Evolutionary conservation across 2,888 invertebrate genomes (phyloP).

Genomic region (Synanthedon vespiformis): DNA sequence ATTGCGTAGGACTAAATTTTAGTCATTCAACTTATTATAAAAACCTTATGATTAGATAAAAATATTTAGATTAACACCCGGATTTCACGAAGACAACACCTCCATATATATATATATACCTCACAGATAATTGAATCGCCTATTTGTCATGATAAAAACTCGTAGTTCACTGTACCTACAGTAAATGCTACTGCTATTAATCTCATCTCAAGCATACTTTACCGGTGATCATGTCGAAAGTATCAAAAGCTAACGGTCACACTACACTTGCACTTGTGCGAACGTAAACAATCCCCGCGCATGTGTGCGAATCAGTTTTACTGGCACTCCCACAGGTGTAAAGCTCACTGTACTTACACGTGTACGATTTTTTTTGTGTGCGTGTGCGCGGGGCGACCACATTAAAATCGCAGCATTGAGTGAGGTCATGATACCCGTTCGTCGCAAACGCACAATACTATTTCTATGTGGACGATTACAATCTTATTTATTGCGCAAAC

Average conservation of each 20-base stretch:
- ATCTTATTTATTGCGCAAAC: not conserved
- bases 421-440: not conserved
- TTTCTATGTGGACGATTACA: not conserved
- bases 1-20: too few relatives aligned
- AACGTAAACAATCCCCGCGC: not conserved
- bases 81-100: too few relatives aligned
- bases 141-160: too few relatives aligned
- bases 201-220: too few relatives aligned
- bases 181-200: too few relatives aligned
- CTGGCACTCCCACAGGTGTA: not conserved
- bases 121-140: too few relatives aligned
- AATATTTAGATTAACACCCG: too few relatives aligned
- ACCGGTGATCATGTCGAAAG: not conserved
- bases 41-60: too few relatives aligned
- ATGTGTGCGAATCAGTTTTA: not conserved
- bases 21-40: too few relatives aligned
- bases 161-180: too few relatives aligned
- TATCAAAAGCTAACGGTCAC: not conserved
- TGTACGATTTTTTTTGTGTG: not conserved
- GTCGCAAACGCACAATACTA: not conserved
- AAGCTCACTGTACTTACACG: not conserved
- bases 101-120: too few relatives aligned
- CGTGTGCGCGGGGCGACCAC: not conserved
- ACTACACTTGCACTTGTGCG: slow-evolving; percentile 1
- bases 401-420: not conserved